Evolutionary conservation across 2,113 vertebrate species (phyloP).

Genomic region (Dunckerocampus dactyliophorus): DNA sequence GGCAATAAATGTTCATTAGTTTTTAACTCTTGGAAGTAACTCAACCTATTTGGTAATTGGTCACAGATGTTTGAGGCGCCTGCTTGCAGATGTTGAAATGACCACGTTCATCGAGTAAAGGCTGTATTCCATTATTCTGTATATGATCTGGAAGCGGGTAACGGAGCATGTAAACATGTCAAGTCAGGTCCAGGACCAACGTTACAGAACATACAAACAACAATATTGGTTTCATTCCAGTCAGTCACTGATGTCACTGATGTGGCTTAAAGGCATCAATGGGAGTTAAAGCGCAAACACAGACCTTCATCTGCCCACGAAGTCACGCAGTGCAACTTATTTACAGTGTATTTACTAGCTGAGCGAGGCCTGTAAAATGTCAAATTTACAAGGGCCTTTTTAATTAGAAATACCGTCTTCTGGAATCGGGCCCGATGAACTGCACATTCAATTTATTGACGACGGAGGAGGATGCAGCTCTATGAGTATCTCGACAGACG

Average conservation of each 20-base stretch:
- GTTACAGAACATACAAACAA: conserved; percentile 1
- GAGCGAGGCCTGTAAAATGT: conserved; percentile 72
- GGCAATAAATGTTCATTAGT: not conserved
- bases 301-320: conserved; percentile 52
- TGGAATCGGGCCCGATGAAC: conserved; percentile 73
- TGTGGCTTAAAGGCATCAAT: conserved; percentile 34
- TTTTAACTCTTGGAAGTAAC: not conserved
- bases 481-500: conserved; percentile 41
- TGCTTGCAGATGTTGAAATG: conserved; percentile 1
- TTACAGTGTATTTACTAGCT: conserved; percentile 66
- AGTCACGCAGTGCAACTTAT: conserved; percentile 53
- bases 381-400: conserved; percentile 79
- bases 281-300: conserved; percentile 39
- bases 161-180: not conserved
- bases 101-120: not conserved
- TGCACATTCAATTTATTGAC: conserved; percentile 67
- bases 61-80: conserved; percentile 1
- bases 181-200: not conserved
- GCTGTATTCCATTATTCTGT: not conserved
- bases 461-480: conserved; percentile 45
- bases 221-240: conserved; percentile 17
- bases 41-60: not conserved
- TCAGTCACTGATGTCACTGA: not conserved
- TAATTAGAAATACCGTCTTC: conserved; percentile 83
- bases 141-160: not conserved